A percentile compares a stretch with the other conserved stretches of the same genome.
Conservation (phyloP, 1,140 invertebrate genomes). For the Plodia interpunctella region DNA sequence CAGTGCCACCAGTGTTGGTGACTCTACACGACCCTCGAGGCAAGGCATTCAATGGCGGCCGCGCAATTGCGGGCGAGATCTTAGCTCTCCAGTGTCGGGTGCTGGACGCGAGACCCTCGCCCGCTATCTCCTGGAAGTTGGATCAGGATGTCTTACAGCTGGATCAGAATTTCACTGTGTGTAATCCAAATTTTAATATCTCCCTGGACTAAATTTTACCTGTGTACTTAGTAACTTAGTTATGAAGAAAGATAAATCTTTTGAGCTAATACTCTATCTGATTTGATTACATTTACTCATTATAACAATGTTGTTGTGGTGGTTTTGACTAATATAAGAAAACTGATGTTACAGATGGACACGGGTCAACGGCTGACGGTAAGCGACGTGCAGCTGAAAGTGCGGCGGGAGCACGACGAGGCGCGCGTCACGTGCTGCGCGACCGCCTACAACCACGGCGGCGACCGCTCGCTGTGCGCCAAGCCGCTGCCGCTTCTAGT, state of each 20-base stretch:
- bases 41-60: constrained; percentile 28
- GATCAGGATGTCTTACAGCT: constrained; percentile 38
- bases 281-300: no score
- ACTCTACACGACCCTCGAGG: constrained; percentile 27
- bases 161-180: constrained; percentile 50
- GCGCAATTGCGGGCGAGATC: constrained; percentile 35
- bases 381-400: constrained; percentile 47
- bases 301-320: no score
- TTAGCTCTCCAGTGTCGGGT: constrained; percentile 52
- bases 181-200: constrained; percentile 21
- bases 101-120: constrained; percentile 52
- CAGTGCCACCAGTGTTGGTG: constrained; percentile 58
- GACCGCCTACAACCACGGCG: constrained; percentile 33
- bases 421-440: constrained; percentile 53
- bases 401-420: constrained; percentile 49
- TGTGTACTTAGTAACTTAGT: not conserved
- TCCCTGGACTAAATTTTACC: not conserved
- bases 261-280: no score
- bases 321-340: no score
- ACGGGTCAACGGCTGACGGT: constrained; percentile 50
- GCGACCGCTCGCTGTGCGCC: constrained; percentile 37
- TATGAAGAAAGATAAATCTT: no score
- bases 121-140: constrained; percentile 45
- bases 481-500: constrained; percentile 46
- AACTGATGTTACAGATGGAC: constrained; percentile 35